Conservation (phyloP, 2,797 vertebrate species). For the Cheirogaleus major region DNA sequence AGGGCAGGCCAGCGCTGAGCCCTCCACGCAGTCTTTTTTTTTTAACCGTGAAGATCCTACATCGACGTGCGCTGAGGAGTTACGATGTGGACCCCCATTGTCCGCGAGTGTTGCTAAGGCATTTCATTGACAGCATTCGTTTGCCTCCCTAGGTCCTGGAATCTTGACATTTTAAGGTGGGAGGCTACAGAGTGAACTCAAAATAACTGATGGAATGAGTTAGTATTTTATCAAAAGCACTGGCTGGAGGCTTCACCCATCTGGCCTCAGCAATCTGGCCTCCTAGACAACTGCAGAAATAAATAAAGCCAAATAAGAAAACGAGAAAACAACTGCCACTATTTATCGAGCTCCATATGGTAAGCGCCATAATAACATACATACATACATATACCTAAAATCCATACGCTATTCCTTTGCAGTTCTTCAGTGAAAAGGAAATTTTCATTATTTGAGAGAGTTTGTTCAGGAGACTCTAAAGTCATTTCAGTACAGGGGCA, state of each 20-base stretch:
- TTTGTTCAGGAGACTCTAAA: slow-evolving; percentile 27
- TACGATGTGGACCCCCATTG: background rate
- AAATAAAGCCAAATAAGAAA: slow-evolving; percentile 74
- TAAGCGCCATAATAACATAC: background rate
- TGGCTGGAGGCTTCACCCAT: slow-evolving; percentile 64
- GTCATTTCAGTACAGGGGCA: background rate
- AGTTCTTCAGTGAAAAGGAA: background rate
- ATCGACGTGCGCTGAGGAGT: background rate
- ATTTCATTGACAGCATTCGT: background rate
- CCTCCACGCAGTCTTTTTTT: background rate
- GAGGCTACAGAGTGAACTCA: background rate
- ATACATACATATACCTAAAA: background rate
- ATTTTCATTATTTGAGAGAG: background rate
- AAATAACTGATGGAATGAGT: slow-evolving; percentile 36
- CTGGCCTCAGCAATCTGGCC: slow-evolving; percentile 69
- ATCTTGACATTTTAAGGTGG: slow-evolving; percentile 46
- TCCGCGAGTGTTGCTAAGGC: background rate
- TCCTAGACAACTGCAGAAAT: slow-evolving; percentile 63
- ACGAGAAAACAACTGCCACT: slow-evolving; percentile 68
- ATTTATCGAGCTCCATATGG: slow-evolving; percentile 74
- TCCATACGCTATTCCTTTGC: background rate
- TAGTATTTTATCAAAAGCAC: slow-evolving; percentile 53
- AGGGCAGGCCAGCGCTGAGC: background rate
- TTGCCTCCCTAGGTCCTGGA: background rate
- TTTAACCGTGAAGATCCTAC: background rate